Base-by-base conservation (phyloP, 1,140 invertebrate genomes). In the Apis mellifera region DNA sequence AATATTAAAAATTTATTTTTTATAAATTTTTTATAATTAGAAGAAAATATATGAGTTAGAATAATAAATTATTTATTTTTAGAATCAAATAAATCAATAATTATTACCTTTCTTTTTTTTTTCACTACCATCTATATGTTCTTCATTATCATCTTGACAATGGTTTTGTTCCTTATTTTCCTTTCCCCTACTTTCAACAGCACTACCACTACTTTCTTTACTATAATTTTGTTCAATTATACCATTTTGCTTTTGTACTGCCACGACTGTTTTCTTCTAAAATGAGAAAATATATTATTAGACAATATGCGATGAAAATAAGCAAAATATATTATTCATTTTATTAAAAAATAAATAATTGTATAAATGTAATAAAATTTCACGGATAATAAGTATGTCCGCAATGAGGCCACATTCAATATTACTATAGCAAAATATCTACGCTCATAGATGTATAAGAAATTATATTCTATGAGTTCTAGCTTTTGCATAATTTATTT, bases 41-140 rank as follows among this genome's bases (percentile, higher is more conserved):
- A 71, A 76, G n/a, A 54, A 72, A 84, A 32, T 1, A 54, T 54
- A 54, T 15, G 9, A 13, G 3, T 52, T 54, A 54, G 52, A 54
- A 13, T 54, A 54, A 54, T 54, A 12, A 12, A 13, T 54, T 54
- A 54, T 42, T 15, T 19, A 64, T 13, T 68, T 77, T 69, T 23
- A 26, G 2, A 21, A 13, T 7, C 4, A 42, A 57, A 71, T 3
- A n/a, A 17, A 83, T 8, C 5, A 26, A 42, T 4, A 21, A 12
- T 54, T 72, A 68, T 88, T 90, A 95, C 94, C 91, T 93, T 94
- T 95, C 82, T 94, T 95, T 85, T 92, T 95, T 82, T 93, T 94
- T 64, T 94, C 94, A 55, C 84, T 86, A 42, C 84, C 85, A 79
- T 94, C 92, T 13, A 83, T 89, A 32, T 92, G 90, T 48, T 94